These are phyloP conservation scores for Bombus vancouverensis DNA, from an alignment of 1,140 invertebrate genomes.

Conservation along the genomic window DNA sequence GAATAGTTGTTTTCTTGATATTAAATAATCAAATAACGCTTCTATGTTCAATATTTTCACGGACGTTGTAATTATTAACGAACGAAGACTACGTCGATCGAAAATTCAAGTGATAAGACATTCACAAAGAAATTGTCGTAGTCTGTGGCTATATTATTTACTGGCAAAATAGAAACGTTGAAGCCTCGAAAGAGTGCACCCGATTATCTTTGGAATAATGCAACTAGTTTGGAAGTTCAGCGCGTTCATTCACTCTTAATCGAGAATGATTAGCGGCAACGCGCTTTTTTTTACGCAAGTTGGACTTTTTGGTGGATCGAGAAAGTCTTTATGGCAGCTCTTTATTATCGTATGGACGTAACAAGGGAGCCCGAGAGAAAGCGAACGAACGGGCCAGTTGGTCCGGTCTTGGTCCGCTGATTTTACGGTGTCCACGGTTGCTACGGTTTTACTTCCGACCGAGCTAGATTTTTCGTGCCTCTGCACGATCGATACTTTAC, in stretches of 20 bases:
- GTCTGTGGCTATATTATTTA: no score
- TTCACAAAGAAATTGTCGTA: no score
- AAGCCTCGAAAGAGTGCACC: no score
- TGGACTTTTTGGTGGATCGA: conserved; percentile 18
- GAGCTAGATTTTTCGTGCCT: conserved; percentile 41
- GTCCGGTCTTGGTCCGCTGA: conserved; percentile 51
- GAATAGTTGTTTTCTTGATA: no score
- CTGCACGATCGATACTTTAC: conserved; percentile 42
- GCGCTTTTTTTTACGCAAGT: neutral
- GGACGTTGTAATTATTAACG: no score
- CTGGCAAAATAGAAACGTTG: no score
- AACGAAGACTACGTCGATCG: no score
- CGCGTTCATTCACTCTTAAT: neutral
- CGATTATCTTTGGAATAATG: neutral
- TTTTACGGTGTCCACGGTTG: conserved; percentile 48
- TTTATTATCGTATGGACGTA: conserved; percentile 61
- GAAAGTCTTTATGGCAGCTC: conserved; percentile 50
- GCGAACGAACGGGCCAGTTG: conserved; percentile 33
- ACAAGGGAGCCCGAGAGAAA: conserved; percentile 52
- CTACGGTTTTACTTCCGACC: conserved; percentile 40
- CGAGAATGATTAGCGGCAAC: neutral
- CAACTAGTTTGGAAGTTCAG: neutral
- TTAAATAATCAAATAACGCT: no score
- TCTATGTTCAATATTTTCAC: no score
- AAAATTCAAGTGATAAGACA: no score